Evolutionary conservation across 1,140 invertebrate genomes (phyloP), one percentile per base, ranked within the genome.

Genomic region (Marisa cornuarietis): DNA sequence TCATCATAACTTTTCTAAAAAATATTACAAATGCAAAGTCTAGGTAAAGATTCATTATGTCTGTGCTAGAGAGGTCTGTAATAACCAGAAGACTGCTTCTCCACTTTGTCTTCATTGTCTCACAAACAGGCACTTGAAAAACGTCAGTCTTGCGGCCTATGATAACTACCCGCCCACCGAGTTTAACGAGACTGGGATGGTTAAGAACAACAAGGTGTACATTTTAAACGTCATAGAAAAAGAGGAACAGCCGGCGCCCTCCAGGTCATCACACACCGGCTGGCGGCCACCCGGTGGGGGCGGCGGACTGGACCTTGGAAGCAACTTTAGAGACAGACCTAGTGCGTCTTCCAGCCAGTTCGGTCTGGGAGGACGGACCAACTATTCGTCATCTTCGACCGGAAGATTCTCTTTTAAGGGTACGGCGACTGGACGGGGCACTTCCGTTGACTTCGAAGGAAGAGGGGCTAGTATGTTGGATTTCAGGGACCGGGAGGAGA

Each of bases 171-270:
- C 54, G 62, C 13, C 63, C 20, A 68, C 75, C 20, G 63, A 18
- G 18, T 68, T 68, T 65, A 69, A 68, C 42, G 31, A 65, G 16
- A 77, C 42, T n/a, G 75, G 75, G 24, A 51, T 77, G 75, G 75
- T 77, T 20, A 51, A 24, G 75, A 20, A 31, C 65, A 77, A 77
- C 75, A 77, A 68, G 51, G 49, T 77, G 42, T 68, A 42, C 63
- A 77, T 77, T 24, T 42, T 77, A 4, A 77, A 77, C 63, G 75
- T 77, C 74, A 76, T 76, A 18, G 26, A 20, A 22, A 76, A 76
- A 42, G 24, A 26, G 10, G 26, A 65, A 4, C 10, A 51, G 49
- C 69, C 10, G n/a, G 0, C 11, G 62, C 62, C 62, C 62, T 65
- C 18, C n/a, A 42, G 69, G 69, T 18, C 69, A 2, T 42, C 69